Percentiles rank a stretch among this genome's conserved stretches.
phyloP scores from a whole-genome alignment of 2,113 vertebrate genomes.

The Leptobrachium ailaonicum region DNA sequence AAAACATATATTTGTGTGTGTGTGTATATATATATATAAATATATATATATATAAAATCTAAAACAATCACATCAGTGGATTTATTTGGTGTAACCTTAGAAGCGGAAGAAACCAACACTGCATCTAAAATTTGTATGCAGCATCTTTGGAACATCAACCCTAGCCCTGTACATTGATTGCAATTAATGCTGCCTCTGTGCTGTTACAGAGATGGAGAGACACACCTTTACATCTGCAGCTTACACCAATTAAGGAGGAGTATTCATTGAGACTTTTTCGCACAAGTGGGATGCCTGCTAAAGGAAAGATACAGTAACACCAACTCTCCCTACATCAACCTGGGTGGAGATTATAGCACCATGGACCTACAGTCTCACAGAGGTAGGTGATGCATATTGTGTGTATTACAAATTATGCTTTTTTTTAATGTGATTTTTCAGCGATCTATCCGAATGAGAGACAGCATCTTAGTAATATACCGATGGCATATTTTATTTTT shows the following conservation, averaged over 20 bases:
- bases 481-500: no score
- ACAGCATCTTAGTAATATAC: no score
- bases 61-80: background rate
- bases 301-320: slow-evolving; percentile 53
- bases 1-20: background rate
- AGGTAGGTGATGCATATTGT: slow-evolving; percentile 50
- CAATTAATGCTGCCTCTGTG: slow-evolving; percentile 34
- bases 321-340: slow-evolving; percentile 54
- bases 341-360: slow-evolving; percentile 50
- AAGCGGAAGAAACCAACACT: no score
- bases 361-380: slow-evolving; percentile 58
- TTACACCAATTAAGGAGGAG: slow-evolving; percentile 54
- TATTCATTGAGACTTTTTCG: slow-evolving; percentile 64
- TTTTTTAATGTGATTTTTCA: no score
- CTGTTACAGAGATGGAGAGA: slow-evolving; percentile 48
- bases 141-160: slow-evolving; percentile 50
- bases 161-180: slow-evolving; percentile 26
- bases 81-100: background rate
- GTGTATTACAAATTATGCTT: no score
- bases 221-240: slow-evolving; percentile 54
- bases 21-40: background rate
- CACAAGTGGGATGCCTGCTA: slow-evolving; percentile 52
- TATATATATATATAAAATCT: no score
- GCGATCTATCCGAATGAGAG: no score
- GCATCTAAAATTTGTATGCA: slow-evolving; percentile 53